Conservation (phyloP, 2,888 invertebrate species). For the Mellilla xanthometata region DNA sequence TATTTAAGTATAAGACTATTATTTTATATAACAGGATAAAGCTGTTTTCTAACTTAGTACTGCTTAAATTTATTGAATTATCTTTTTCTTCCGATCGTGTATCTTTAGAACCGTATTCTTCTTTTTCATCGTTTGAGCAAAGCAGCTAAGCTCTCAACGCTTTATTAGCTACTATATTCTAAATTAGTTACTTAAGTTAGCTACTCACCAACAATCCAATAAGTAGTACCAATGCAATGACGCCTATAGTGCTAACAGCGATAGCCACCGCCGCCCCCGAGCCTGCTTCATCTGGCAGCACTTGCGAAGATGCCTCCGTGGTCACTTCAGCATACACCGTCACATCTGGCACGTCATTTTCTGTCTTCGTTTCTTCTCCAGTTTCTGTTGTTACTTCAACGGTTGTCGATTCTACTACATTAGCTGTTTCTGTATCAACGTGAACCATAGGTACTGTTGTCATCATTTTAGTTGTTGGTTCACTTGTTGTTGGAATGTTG, state of each 20-base stretch:
- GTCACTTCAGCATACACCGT: constrained; percentile 59
- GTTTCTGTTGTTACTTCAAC: constrained; percentile 33
- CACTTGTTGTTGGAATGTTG: constrained; percentile 1
- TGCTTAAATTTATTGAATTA: too few relatives aligned
- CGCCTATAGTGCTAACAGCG: constrained; percentile 90
- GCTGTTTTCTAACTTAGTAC: too few relatives aligned
- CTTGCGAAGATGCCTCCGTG: constrained; percentile 59
- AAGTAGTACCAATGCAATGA: constrained; percentile 89
- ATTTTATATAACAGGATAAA: too few relatives aligned
- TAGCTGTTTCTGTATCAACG: constrained; percentile 12
- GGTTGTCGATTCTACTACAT: constrained; percentile 27
- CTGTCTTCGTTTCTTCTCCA: constrained; percentile 43
- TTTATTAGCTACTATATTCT: too few relatives aligned
- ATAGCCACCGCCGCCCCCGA: constrained; percentile 91
- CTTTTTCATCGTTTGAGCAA: too few relatives aligned
- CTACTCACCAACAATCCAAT: constrained; percentile 88
- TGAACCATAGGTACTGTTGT: background rate
- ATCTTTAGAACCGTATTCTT: too few relatives aligned
- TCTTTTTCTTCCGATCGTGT: too few relatives aligned
- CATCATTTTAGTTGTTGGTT: constrained; percentile 1
- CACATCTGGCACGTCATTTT: constrained; percentile 48
- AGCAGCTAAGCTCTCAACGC: too few relatives aligned
- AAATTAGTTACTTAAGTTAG: background rate
- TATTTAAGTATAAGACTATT: too few relatives aligned
- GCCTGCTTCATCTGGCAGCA: constrained; percentile 65